Evolutionary conservation across 1,140 invertebrate species (phyloP).

Genomic region (Eciton burchellii): DNA sequence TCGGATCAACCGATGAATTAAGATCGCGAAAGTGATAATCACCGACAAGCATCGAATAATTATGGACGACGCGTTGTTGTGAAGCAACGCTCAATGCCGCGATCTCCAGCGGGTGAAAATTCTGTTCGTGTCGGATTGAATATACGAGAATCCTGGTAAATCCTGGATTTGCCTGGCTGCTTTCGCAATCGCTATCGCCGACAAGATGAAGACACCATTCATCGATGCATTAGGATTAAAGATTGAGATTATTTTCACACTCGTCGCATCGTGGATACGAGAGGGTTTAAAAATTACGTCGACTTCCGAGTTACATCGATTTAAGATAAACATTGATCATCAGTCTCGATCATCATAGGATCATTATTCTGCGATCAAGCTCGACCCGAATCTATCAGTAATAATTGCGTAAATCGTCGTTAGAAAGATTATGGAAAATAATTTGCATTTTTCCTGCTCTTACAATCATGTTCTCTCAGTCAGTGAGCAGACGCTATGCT

Average conservation of each 20-base stretch:
- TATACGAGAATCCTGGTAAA: too few relatives aligned
- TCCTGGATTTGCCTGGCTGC: too few relatives aligned
- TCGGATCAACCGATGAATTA: background rate
- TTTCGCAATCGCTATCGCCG: too few relatives aligned
- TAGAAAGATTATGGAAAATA: background rate
- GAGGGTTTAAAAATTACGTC: too few relatives aligned
- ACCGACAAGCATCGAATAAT: background rate
- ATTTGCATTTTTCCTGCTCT: background rate
- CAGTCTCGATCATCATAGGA: background rate
- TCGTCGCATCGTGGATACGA: too few relatives aligned
- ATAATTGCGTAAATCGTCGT: background rate
- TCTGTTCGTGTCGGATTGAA: background rate
- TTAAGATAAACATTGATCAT: background rate
- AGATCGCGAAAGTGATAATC: conserved; percentile 5
- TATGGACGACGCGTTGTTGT: background rate
- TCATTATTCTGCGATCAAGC: background rate
- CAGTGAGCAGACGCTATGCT: background rate
- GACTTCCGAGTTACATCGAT: background rate
- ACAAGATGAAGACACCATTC: too few relatives aligned
- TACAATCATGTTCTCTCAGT: too few relatives aligned
- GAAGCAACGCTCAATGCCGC: background rate
- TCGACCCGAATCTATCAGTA: background rate
- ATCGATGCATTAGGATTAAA: too few relatives aligned
- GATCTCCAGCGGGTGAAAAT: background rate
- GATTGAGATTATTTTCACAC: too few relatives aligned